Evolutionary conservation across 2,888 invertebrate species (phyloP).

Genomic region (Heliconius erato): DNA sequence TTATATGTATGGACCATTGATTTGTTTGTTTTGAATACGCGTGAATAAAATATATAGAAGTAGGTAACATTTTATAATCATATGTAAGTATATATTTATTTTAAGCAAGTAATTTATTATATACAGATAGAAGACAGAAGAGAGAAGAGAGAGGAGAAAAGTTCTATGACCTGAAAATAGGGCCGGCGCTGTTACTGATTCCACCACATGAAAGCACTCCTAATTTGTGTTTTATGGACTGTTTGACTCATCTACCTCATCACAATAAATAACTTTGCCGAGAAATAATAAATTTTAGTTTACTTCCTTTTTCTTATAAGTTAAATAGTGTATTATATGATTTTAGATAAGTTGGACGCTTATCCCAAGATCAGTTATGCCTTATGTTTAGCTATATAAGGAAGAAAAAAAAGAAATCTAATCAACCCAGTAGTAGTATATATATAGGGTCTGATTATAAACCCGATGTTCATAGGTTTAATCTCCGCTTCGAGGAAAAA

Average conservation of each 20-base stretch:
- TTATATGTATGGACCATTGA: background rate
- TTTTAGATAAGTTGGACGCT: background rate
- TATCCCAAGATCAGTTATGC: no score
- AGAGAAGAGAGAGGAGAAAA: background rate
- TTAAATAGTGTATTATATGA: background rate
- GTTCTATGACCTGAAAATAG: background rate
- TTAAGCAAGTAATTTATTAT: no score
- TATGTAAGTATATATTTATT: no score
- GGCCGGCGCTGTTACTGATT: background rate
- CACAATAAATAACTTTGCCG: background rate
- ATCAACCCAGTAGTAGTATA: background rate
- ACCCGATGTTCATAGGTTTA: background rate
- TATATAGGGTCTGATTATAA: background rate
- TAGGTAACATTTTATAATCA: no score
- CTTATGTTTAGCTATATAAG: no score
- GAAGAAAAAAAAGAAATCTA: no score
- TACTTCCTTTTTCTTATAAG: no score
- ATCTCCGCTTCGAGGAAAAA: background rate
- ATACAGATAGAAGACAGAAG: no score
- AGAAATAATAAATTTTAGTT: no score
- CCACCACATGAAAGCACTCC: background rate
- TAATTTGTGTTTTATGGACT: background rate
- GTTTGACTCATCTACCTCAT: background rate
- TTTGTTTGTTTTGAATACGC: background rate
- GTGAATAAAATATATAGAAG: no score